Base-by-base conservation (phyloP, 2,888 invertebrate species). In the Microchrysa polita region DNA sequence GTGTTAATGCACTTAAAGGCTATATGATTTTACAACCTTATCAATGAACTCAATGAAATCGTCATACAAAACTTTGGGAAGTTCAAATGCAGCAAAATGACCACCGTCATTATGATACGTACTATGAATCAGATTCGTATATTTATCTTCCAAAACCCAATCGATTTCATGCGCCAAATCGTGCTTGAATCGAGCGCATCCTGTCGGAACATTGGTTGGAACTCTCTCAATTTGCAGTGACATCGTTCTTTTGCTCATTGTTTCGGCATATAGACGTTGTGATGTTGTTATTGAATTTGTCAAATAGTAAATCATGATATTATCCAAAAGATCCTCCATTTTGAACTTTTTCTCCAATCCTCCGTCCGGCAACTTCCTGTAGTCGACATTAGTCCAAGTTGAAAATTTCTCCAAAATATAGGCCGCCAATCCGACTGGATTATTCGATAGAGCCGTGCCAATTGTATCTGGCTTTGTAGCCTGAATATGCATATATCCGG, bases 381-480 rank as follows among this genome's bases (percentile, higher is more conserved):
- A 86, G 0, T 83, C 81, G 0, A 78, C 90, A 83, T 86, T 92
- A 82, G 86, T 93, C 91, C 85, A 93, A 5, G 79, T 90, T 80
- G 87, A 89, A 85, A 95, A 96, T 82, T 96, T 97, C 80, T 97
- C 96, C 12, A 97, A 83, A 71, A 97, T 92, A 80, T 96, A 97
- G 0, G 93, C 93, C 0, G 95, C 95, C 74, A 97, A 84, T 0
- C 95, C 96, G 0, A 92, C 88, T 0, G 97, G 97, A 78, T 83
- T 84, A 55, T 80, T 78, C n/a, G 80, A 80, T 7, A 84, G 75
- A 0, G 79, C 81, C 0, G 77, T 77, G 18, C 94, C 95, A 77
- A 94, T 85, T 0, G 95, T 95, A 80, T 96, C 96, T 14, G 96
- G 96, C 82, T 95, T 96, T 0, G 95, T 94, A 0, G 93, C 89